Evolutionary conservation across 1,140 invertebrate species (phyloP).

Genomic region (Papilio polytes): DNA sequence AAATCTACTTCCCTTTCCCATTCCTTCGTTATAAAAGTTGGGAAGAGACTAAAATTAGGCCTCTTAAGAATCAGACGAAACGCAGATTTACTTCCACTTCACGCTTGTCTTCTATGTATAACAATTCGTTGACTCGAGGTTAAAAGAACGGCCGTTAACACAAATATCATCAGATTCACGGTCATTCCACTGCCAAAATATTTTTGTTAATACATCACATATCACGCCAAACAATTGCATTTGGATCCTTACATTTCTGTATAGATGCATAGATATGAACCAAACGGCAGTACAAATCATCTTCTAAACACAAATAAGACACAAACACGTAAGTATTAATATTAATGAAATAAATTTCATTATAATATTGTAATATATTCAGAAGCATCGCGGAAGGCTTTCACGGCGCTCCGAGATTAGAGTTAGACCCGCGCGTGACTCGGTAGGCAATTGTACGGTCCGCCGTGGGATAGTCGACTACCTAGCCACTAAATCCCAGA

Average conservation of each 20-base stretch:
- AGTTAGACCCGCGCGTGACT: slow-evolving; percentile 57
- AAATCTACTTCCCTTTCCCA: too few relatives aligned
- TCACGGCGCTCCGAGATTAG: slow-evolving; percentile 50
- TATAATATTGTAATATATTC: slow-evolving; percentile 58
- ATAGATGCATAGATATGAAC: slow-evolving; percentile 1
- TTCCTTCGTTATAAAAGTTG: too few relatives aligned
- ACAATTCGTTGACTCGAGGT: too few relatives aligned
- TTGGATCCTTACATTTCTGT: background rate
- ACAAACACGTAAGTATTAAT: slow-evolving; percentile 47
- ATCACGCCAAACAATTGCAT: too few relatives aligned
- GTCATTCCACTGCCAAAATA: too few relatives aligned
- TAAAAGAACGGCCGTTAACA: too few relatives aligned
- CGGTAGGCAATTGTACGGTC: slow-evolving; percentile 51
- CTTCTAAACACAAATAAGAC: slow-evolving; percentile 14
- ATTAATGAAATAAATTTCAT: slow-evolving; percentile 55
- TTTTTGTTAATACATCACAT: too few relatives aligned
- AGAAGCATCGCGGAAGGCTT: slow-evolving; percentile 46
- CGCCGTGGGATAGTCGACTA: slow-evolving; percentile 50
- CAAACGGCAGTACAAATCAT: background rate
- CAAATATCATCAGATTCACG: too few relatives aligned
- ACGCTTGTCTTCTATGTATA: too few relatives aligned
- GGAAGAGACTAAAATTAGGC: too few relatives aligned
- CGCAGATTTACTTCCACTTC: too few relatives aligned
- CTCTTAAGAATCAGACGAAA: too few relatives aligned
- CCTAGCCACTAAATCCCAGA: slow-evolving; percentile 33